phyloP scores from a whole-genome alignment of 2,113 vertebrate genomes.

The Myotis brandtii region DNA sequence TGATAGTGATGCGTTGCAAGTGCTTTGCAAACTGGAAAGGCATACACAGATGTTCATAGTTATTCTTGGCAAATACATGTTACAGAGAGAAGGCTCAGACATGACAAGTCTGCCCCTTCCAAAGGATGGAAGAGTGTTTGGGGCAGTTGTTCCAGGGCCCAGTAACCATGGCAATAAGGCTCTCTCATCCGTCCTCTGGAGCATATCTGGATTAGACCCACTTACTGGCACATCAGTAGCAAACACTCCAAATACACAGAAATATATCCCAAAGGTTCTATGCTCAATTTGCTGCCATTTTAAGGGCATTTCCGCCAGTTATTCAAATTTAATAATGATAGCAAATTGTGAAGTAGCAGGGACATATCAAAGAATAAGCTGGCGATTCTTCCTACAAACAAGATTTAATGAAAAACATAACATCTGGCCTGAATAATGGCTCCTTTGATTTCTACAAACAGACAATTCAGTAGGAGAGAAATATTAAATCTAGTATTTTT shows the following conservation, averaged over 20 bases:
- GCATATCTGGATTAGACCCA: neutral
- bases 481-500: constrained; percentile 13
- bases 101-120: neutral
- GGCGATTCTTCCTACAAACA: neutral
- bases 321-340: neutral
- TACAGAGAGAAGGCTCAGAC: neutral
- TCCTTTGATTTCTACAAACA: constrained; percentile 29
- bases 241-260: neutral
- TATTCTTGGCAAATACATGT: neutral
- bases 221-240: neutral
- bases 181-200: neutral
- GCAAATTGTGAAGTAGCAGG: neutral
- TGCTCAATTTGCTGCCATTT: neutral
- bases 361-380: neutral
- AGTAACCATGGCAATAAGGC: neutral
- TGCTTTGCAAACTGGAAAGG: neutral
- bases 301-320: neutral
- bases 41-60: neutral
- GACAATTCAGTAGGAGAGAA: constrained; percentile 16
- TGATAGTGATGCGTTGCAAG: neutral
- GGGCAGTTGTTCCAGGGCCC: neutral
- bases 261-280: neutral
- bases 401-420: constrained; percentile 13
- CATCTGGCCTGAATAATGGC: neutral
- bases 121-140: neutral